Percentiles rank a stretch among this genome's conserved stretches.
Conservation (phyloP, 2,888 invertebrate genomes). For the Adelphocoris suturalis region DNA sequence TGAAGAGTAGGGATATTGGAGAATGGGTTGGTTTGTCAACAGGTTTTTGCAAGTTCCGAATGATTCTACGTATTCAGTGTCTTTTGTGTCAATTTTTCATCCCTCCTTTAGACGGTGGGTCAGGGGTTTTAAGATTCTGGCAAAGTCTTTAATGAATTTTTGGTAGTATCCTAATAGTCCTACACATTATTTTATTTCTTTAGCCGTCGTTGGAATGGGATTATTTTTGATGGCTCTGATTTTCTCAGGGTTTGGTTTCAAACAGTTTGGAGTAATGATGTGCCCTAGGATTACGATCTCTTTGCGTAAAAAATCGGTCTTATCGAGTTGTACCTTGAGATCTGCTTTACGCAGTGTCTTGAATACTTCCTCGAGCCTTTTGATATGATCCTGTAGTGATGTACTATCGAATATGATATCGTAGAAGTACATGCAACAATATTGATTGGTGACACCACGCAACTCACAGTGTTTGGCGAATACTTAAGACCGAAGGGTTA, state of each 20-base stretch:
- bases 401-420: slow-evolving; percentile 52
- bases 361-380: slow-evolving; percentile 53
- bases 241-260: slow-evolving; percentile 63
- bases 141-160: too few relatives aligned
- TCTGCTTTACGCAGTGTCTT: slow-evolving; percentile 50
- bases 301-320: slow-evolving; percentile 66
- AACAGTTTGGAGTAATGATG: slow-evolving; percentile 52
- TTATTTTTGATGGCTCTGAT: slow-evolving; percentile 66
- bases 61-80: too few relatives aligned
- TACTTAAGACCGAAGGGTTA: slow-evolving; percentile 66
- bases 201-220: too few relatives aligned
- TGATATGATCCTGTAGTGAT: slow-evolving; percentile 47
- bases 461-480: slow-evolving; percentile 56
- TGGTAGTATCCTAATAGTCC: too few relatives aligned
- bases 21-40: too few relatives aligned
- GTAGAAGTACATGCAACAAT: slow-evolving; percentile 59
- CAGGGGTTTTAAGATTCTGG: too few relatives aligned
- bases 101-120: slow-evolving; percentile 63
- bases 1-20: too few relatives aligned
- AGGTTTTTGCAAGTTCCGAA: too few relatives aligned
- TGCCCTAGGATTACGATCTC: slow-evolving; percentile 70
- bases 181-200: too few relatives aligned
- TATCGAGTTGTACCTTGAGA: slow-evolving; percentile 41
- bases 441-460: slow-evolving; percentile 1
- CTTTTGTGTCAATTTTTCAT: too few relatives aligned